phyloP scores from a whole-genome alignment of 2,888 invertebrate species.

The Cheilosia vernalis region DNA sequence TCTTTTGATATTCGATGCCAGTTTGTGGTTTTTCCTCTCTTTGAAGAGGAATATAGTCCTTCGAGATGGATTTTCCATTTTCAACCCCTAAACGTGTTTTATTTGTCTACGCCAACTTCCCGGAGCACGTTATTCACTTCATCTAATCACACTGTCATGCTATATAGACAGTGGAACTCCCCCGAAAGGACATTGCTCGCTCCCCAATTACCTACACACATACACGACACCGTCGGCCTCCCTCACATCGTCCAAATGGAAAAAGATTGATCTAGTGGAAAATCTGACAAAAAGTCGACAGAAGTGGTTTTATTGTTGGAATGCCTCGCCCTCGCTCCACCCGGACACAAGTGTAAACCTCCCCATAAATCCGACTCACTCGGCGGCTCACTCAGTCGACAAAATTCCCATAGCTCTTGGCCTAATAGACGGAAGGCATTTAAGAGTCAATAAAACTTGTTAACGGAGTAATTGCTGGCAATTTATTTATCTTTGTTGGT shows the following conservation, averaged over 20 bases:
- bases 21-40: conserved; percentile 60
- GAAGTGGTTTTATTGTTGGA: conserved; percentile 66
- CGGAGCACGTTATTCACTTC: conserved; percentile 22
- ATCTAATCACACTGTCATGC: conserved; percentile 56
- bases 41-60: conserved; percentile 50
- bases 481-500: conserved; percentile 82
- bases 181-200: conserved; percentile 31
- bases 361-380: conserved; percentile 63
- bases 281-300: conserved; percentile 72
- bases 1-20: conserved; percentile 68
- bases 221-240: conserved; percentile 1
- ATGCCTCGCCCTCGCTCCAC: conserved; percentile 1
- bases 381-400: conserved; percentile 60
- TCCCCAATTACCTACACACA: background rate
- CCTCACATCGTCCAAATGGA: conserved; percentile 35
- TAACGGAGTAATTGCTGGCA: conserved; percentile 84
- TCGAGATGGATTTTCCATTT: conserved; percentile 21
- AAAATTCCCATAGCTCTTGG: conserved; percentile 73
- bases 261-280: conserved; percentile 75
- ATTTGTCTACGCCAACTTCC: background rate
- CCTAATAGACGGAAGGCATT: conserved; percentile 78
- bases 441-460: conserved; percentile 84
- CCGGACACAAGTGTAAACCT: conserved; percentile 38
- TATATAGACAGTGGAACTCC: conserved; percentile 34
- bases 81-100: conserved; percentile 39